Evolutionary conservation across 2,797 vertebrate genomes (phyloP).

Genomic region (Gymnothorax javanicus): DNA sequence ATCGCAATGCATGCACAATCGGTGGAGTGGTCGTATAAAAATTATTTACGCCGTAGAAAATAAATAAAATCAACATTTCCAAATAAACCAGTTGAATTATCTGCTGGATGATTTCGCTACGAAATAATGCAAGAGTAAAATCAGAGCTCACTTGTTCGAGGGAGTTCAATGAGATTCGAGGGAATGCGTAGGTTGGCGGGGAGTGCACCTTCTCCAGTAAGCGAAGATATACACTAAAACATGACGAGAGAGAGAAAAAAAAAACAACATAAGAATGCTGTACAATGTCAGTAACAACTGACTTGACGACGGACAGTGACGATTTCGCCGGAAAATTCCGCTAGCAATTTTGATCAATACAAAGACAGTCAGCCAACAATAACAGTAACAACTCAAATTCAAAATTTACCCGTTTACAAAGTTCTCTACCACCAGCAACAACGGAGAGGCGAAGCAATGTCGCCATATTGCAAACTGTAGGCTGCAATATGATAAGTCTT

Average conservation of each 20-base stretch:
- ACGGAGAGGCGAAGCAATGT: too few relatives aligned
- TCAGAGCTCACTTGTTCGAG: constrained; percentile 59
- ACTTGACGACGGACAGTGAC: too few relatives aligned
- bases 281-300: too few relatives aligned
- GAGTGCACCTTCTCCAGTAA: constrained; percentile 58
- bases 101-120: neutral
- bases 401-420: too few relatives aligned
- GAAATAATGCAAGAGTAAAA: neutral
- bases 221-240: constrained; percentile 66
- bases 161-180: constrained; percentile 69
- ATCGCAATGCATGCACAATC: too few relatives aligned
- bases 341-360: neutral
- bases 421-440: too few relatives aligned
- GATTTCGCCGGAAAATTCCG: neutral
- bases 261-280: neutral
- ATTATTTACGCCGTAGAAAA: too few relatives aligned
- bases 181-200: constrained; percentile 73
- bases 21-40: too few relatives aligned
- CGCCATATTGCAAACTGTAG: too few relatives aligned
- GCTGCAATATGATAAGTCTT: too few relatives aligned
- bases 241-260: neutral
- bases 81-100: neutral
- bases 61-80: neutral
- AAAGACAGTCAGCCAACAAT: neutral
- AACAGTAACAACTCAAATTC: neutral